A percentile compares a stretch with the other conserved stretches of the same genome.
Evolutionary conservation across 2,888 invertebrate genomes (phyloP).

Genomic region (Ischnus inquisitorius): DNA sequence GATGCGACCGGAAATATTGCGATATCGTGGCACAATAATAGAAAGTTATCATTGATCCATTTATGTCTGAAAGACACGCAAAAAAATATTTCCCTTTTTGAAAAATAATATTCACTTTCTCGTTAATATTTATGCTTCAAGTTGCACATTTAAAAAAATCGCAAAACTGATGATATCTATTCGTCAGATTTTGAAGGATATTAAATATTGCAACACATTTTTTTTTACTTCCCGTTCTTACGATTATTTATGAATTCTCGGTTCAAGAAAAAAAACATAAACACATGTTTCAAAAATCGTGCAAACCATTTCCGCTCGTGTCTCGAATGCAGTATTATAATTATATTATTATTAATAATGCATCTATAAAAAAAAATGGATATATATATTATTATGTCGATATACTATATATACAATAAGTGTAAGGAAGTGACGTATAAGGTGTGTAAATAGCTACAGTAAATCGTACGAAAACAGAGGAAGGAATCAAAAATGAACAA

Average conservation of each 20-base stretch:
- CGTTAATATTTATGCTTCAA: too few species aligned
- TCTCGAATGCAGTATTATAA: constrained; percentile 59
- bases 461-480: constrained; percentile 43
- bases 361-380: constrained; percentile 22
- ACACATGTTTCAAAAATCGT: constrained; percentile 22
- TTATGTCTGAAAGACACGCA: too few species aligned
- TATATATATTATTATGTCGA: constrained; percentile 14
- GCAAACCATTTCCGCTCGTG: constrained; percentile 34
- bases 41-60: too few species aligned
- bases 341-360: constrained; percentile 26
- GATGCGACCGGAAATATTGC: background rate
- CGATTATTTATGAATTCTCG: constrained; percentile 1
- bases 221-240: too few species aligned
- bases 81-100: too few species aligned
- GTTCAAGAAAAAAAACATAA: constrained; percentile 34
- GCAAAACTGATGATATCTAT: too few species aligned
- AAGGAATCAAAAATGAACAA: constrained; percentile 48
- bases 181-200: too few species aligned
- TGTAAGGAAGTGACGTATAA: constrained; percentile 11
- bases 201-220: too few species aligned
- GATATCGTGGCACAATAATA: constrained; percentile 1
- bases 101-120: background rate
- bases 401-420: constrained; percentile 34
- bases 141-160: too few species aligned
- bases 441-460: constrained; percentile 58